A percentile compares a stretch with the other conserved stretches of the same genome.
Evolutionary conservation across 2,888 invertebrate genomes (phyloP).

Genomic region (Thyatira batis): DNA sequence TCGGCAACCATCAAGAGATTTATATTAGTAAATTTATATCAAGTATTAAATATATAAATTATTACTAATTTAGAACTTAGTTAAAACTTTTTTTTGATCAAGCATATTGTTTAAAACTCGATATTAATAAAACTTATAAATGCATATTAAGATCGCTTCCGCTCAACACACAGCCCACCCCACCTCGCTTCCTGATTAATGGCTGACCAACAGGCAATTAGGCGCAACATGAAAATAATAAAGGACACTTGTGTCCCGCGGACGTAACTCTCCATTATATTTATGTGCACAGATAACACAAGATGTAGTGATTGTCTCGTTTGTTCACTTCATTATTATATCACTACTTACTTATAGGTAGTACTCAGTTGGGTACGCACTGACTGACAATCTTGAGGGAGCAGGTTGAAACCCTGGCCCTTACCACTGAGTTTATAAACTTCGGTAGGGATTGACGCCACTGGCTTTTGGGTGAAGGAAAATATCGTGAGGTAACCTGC

Average conservation of each 20-base stretch:
- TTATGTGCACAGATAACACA: conserved; percentile 19
- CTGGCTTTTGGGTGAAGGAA: no score
- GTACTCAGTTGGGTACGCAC: no score
- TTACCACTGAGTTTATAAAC: no score
- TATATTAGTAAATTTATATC: no score
- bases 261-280: conserved; percentile 30
- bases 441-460: no score
- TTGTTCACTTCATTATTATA: background rate
- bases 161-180: background rate
- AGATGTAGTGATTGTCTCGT: background rate
- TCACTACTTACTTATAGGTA: background rate
- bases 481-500: no score
- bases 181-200: conserved; percentile 43
- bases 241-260: conserved; percentile 50
- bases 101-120: background rate
- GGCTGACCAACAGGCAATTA: conserved; percentile 53
- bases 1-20: no score
- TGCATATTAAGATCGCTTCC: background rate
- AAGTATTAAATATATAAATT: no score
- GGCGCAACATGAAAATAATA: conserved; percentile 58
- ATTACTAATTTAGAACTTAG: no score
- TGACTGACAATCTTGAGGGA: no score
- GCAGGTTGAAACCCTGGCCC: no score
- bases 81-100: background rate
- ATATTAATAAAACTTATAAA: background rate